A percentile compares a stretch with the other conserved stretches of the same genome.
Evolutionary conservation across 2,113 vertebrate genomes (phyloP).

Genomic region (Macquaria ambigua): DNA sequence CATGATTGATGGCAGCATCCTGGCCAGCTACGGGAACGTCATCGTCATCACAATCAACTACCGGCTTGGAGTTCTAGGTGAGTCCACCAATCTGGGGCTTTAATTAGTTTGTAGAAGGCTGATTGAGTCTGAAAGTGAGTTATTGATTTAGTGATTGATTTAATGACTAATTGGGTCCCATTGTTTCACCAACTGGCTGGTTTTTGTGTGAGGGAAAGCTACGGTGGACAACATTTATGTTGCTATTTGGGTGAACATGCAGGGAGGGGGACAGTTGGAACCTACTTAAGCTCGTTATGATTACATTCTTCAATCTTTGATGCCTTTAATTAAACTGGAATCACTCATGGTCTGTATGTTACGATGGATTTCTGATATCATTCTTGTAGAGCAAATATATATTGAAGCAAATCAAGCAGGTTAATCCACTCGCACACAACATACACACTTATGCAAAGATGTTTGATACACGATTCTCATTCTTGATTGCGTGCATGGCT

Average conservation of each 20-base stretch:
- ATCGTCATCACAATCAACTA: conserved; percentile 95
- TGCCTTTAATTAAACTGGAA: not conserved
- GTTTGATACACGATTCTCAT: not conserved
- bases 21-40: conserved; percentile 95
- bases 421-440: not conserved
- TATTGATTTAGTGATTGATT: conserved; percentile 47
- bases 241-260: not conserved
- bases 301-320: conserved; percentile 9
- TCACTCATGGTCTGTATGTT: not conserved
- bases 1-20: conserved; percentile 96
- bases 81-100: conserved; percentile 73
- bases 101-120: conserved; percentile 44
- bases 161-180: conserved; percentile 27
- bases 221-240: not conserved
- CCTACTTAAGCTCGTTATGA: conserved; percentile 16
- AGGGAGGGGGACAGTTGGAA: not conserved
- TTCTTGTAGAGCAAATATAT: not conserved
- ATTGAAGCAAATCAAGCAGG: not conserved
- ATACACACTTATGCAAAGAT: not conserved
- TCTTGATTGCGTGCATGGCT: not conserved
- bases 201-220: not conserved
- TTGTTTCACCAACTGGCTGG: conserved; percentile 20
- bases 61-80: conserved; percentile 92
- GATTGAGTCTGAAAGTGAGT: conserved; percentile 39
- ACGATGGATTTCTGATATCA: not conserved